A percentile compares a stretch with the other conserved stretches of the same genome.
These are phyloP conservation scores for Mastigias papua DNA, from an alignment of 30 jellyfish, hydroid and myxozoan species.

Conservation along the genomic window DNA sequence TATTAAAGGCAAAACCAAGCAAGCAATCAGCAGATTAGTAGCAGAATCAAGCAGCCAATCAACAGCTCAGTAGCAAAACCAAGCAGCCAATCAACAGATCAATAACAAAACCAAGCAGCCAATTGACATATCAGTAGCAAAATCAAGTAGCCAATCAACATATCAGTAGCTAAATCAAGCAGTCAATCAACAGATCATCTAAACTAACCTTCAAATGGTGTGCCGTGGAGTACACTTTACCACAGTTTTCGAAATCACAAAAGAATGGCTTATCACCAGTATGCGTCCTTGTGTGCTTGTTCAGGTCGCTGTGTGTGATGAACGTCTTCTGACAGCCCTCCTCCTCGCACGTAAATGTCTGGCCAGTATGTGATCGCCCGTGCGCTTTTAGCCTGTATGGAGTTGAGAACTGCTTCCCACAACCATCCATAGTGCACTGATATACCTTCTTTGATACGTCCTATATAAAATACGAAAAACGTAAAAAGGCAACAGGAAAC, in stretches of 20 bases:
- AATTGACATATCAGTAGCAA: neutral
- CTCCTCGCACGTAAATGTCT: slow-evolving; percentile 87
- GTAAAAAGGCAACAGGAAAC: no score
- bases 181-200: neutral
- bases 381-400: slow-evolving; percentile 95
- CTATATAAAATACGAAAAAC: slow-evolving; percentile 1
- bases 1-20: neutral
- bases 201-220: slow-evolving; percentile 91
- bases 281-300: slow-evolving; percentile 91
- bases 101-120: no score
- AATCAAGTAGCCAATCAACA: neutral
- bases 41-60: neutral
- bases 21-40: no score
- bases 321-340: slow-evolving; percentile 95
- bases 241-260: slow-evolving; percentile 92
- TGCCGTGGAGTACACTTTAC: slow-evolving; percentile 96
- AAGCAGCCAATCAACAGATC: neutral
- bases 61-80: no score
- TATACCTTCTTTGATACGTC: slow-evolving; percentile 75
- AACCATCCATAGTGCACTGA: slow-evolving; percentile 92
- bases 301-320: slow-evolving; percentile 88
- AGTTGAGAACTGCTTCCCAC: slow-evolving; percentile 95
- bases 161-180: neutral
- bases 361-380: slow-evolving; percentile 97
- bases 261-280: slow-evolving; percentile 91